A percentile compares a stretch with the other conserved stretches of the same genome.
Evolutionary conservation across 2,888 invertebrate genomes (phyloP).

Genomic region (Peribatodes rhomboidaria): DNA sequence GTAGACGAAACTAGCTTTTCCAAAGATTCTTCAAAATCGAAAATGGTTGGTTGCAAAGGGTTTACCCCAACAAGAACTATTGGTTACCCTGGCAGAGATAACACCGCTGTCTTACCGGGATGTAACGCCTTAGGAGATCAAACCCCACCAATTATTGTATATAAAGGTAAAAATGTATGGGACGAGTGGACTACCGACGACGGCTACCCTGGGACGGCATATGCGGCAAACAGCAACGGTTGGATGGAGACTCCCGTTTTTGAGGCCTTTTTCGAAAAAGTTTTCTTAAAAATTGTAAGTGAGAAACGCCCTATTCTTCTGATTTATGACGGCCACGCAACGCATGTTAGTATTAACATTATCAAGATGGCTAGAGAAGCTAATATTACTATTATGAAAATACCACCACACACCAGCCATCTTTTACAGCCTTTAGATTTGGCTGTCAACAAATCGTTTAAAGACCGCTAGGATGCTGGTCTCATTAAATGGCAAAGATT

Average conservation of each 20-base stretch:
- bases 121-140: conserved; percentile 49
- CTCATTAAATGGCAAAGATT: conserved; percentile 50
- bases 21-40: conserved; percentile 39
- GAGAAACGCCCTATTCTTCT: conserved; percentile 36
- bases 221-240: conserved; percentile 43
- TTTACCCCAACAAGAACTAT: conserved; percentile 45
- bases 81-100: conserved; percentile 46
- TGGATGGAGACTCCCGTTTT: conserved; percentile 53
- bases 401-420: conserved; percentile 45
- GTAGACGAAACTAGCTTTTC: conserved; percentile 32
- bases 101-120: conserved; percentile 26
- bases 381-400: conserved; percentile 34
- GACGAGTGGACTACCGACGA: conserved; percentile 39
- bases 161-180: conserved; percentile 49
- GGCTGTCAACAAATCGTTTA: conserved; percentile 51
- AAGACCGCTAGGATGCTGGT: conserved; percentile 47
- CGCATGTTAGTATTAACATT: conserved; percentile 39
- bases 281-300: conserved; percentile 23
- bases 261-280: conserved; percentile 32
- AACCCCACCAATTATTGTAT: conserved; percentile 49
- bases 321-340: conserved; percentile 43
- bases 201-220: conserved; percentile 48
- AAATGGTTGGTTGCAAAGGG: conserved; percentile 45
- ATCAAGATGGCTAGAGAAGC: conserved; percentile 31
- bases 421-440: conserved; percentile 48